Evolutionary conservation across 2,797 vertebrate species (phyloP).

Genomic region (Gadopsis marmoratus): DNA sequence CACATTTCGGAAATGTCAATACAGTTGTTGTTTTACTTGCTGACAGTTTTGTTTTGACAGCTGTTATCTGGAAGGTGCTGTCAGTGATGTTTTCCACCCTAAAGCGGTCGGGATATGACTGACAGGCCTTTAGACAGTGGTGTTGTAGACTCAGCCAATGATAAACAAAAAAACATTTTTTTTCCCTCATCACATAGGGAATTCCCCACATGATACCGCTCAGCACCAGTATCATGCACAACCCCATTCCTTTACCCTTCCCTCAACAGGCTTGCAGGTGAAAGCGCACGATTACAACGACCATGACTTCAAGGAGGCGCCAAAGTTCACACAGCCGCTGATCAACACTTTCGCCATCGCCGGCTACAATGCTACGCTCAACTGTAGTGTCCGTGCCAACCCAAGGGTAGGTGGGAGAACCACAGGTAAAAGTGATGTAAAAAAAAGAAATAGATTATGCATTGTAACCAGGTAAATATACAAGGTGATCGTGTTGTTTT

Average conservation of each 20-base stretch:
- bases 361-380: conserved; percentile 95
- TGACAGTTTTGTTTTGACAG: conserved; percentile 5
- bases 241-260: conserved; percentile 82
- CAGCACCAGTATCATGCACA: conserved; percentile 81
- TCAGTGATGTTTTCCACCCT: conserved; percentile 75
- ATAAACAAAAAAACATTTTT: conserved; percentile 75
- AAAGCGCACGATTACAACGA: conserved; percentile 92
- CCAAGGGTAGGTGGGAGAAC: conserved; percentile 90
- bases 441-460: too few relatives aligned
- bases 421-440: conserved; percentile 13
- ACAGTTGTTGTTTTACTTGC: conserved; percentile 17
- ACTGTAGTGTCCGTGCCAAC: conserved; percentile 97
- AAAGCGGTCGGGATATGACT: conserved; percentile 41
- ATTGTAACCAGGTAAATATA: conserved; percentile 27
- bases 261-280: conserved; percentile 89
- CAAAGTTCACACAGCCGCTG: conserved; percentile 95
- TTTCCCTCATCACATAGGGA: conserved; percentile 83
- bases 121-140: conserved; percentile 69
- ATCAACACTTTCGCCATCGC: conserved; percentile 93
- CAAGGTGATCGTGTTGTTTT: not conserved
- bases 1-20: not conserved
- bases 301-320: conserved; percentile 92
- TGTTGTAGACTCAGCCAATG: conserved; percentile 52
- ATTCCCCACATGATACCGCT: conserved; percentile 84
- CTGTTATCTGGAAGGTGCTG: conserved; percentile 68